A percentile compares a stretch with the other conserved stretches of the same genome.
These are phyloP conservation scores for Pelusios castaneus DNA, from an alignment of 2,113 vertebrate species.

Conservation along the genomic window DNA sequence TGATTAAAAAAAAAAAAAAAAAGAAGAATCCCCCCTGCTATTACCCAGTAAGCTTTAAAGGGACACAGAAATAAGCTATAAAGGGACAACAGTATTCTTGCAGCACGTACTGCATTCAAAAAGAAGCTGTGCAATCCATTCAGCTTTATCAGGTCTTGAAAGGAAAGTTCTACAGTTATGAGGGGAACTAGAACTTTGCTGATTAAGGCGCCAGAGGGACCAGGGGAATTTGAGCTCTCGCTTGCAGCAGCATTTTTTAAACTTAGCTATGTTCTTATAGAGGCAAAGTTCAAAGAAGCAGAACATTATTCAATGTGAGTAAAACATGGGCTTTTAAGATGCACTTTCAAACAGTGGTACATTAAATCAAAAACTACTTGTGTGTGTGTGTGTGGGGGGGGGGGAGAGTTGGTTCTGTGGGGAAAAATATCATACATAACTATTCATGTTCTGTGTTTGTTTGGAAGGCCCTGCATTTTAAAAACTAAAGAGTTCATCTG, in stretches of 20 bases:
- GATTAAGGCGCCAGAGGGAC: conserved; percentile 57
- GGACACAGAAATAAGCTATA: background rate
- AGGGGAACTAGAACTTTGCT: conserved; percentile 62
- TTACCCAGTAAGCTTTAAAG: background rate
- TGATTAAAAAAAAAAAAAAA: background rate
- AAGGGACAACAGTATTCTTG: background rate
- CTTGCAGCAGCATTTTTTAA: conserved; percentile 53
- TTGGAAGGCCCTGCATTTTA: background rate
- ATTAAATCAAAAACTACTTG: conserved; percentile 38
- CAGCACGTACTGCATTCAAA: background rate
- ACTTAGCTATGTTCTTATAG: conserved; percentile 45
- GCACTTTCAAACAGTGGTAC: conserved; percentile 32
- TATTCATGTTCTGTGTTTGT: background rate
- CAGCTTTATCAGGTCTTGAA: background rate
- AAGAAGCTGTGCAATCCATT: background rate
- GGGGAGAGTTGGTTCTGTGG: background rate
- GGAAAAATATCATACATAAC: conserved; percentile 7
- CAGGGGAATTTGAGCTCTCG: conserved; percentile 49
- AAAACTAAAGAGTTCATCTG: background rate
- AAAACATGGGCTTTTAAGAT: conserved; percentile 69
- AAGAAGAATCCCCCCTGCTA: background rate
- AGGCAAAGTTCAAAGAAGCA: conserved; percentile 69
- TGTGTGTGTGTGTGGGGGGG: background rate
- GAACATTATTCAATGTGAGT: conserved; percentile 65
- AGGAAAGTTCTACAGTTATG: conserved; percentile 7